Percentiles rank a stretch among this genome's conserved stretches.
Evolutionary conservation across 2,797 vertebrate genomes (phyloP).

Genomic region (Pterois miles): DNA sequence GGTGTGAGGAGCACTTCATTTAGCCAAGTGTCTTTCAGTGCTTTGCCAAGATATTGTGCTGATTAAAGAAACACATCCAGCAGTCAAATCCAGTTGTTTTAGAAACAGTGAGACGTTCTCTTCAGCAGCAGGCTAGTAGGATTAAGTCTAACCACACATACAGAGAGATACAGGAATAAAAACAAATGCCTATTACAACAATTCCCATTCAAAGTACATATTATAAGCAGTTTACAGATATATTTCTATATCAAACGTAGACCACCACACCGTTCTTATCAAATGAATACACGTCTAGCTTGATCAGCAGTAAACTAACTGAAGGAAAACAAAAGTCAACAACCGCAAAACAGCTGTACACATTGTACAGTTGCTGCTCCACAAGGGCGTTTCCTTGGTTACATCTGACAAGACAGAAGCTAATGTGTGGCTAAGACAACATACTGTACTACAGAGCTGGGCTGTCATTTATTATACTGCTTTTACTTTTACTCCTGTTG

Average conservation of each 20-base stretch:
- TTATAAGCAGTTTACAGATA: neutral
- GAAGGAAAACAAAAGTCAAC: no score
- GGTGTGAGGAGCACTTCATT: conserved; percentile 30
- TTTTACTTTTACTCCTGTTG: no score
- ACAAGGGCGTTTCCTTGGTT: no score
- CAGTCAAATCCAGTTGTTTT: neutral
- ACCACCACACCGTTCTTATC: no score
- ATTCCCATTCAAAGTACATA: neutral
- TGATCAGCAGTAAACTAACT: no score
- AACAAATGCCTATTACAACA: neutral
- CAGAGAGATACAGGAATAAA: neutral
- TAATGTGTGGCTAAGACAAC: no score
- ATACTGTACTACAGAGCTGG: no score
- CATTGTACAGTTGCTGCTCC: no score
- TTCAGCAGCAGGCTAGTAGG: neutral
- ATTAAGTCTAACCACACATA: neutral
- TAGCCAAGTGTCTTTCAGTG: conserved; percentile 1
- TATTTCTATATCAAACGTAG: neutral
- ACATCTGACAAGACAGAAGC: no score
- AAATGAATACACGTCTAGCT: no score
- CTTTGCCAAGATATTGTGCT: conserved; percentile 4
- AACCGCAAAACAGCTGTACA: no score
- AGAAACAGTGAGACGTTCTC: neutral
- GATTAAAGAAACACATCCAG: conserved; percentile 22
- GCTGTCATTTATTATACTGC: no score